Base-by-base conservation (phyloP, 2,888 invertebrate genomes). In the Baccha elongata region DNA sequence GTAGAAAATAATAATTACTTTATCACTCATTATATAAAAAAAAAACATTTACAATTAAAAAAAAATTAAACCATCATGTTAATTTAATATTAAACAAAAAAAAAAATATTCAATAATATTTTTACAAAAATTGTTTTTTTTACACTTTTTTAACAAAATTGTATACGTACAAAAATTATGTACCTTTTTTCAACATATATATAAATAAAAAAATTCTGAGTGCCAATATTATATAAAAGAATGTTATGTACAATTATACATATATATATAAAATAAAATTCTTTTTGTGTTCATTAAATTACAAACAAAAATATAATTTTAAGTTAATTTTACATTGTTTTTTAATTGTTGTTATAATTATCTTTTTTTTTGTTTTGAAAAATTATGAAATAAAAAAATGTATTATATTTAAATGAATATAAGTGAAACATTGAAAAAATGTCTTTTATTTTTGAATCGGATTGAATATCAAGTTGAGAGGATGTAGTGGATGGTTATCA, bases 391-490 rank as follows among this genome's bases (percentile, higher is more conserved):
- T 79, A 79, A 84, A 79, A 83, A 73, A 67, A 76, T 58, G 60
- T 50, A 23, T 13, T 7, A 23, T 60, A 42, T 48, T 32, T 72
- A 50, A 32, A 68, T 67, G 13, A 85, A 71, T 69, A 62, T 68
- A 52, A 60, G 44, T 65, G 40, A 55, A 64, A 50, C 0, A 53
- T 23, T 23, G 5, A 23, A 72, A 80, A 83, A 32, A 6, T 8
- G 15, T 11, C 62, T 29, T 19, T 13, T 68, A 21, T 52, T 48
- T n/a, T 67, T 37, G 69, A 53, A 84, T 46, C 3, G 46, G 15
- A 48, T 81, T 79, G 44, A 87, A 85, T n/a, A 78, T 84, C 21
- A 94, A 86, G 29, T 88, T 88, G 86, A 93, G 93, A 0, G 90
- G 88, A 29, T 93, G 93, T 0, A 96, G 96, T 0, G 94, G n/a